Evolutionary conservation across 2,888 invertebrate genomes (phyloP), one percentile per base, ranked within the genome.

Genomic region (Hyposoter dolosus): DNA sequence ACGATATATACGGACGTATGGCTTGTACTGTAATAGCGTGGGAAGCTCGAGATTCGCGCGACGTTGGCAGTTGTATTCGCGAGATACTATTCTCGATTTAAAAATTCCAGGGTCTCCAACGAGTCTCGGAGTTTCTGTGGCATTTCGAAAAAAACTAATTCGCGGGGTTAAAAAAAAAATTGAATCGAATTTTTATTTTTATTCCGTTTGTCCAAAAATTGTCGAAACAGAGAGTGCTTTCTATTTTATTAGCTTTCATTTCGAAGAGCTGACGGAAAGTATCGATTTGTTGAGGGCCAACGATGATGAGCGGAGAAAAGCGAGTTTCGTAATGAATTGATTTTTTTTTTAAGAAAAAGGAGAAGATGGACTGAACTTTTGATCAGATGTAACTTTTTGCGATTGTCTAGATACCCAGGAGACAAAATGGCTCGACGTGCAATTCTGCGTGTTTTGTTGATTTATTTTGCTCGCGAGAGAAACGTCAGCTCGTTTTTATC

Each of bases 401-500:
- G 19, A 10, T 45, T 17, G 66, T 69, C 75, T 63, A 74, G 17
- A 81, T 72, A 32, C 56, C 50, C 74, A 65, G 40, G 45, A 53
- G 68, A 66, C 72, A 65, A 74, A 56, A 78, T 65, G 56, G 47
- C 40, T 45, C 32, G 77, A 28, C 32, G 32, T 28, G 28, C n/a
- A 83, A 77, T 71, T 66, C 12, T 45, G n/a, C 35, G 65, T 19
- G 6, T 28, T 65, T n/a, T 53, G 28, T 66, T 40, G 40, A 32
- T 47, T n/a, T 35, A 53, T 43, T 50, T 43, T 53, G 47, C 35
- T 53, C 66, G 56, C 19, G 56, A 65, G 74, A 78, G 66, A 83
- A 72, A 65, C 84, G 83, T 83, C 90, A 89, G 87, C 87, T 90
- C 89, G 90, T 91, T 92, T 91, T 89, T 91, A 91, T 92, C 90